These are phyloP conservation scores for Rhyacichthys aspro DNA, from an alignment of 2,797 vertebrate genomes.

Conservation along the genomic window DNA sequence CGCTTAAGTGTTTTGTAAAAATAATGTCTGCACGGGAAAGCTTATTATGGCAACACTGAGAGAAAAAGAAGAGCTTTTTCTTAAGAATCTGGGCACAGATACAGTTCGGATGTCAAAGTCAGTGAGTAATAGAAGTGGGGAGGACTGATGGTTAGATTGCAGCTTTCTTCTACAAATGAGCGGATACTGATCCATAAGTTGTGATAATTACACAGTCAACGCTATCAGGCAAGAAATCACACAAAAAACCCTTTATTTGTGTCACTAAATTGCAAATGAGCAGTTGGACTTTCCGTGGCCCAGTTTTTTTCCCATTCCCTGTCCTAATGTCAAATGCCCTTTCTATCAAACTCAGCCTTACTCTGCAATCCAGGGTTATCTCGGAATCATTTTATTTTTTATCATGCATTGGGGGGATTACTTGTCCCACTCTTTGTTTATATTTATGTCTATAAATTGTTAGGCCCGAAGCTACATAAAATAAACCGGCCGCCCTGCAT, in stretches of 20 bases:
- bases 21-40: constrained; percentile 51
- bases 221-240: constrained; percentile 49
- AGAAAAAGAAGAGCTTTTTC: constrained; percentile 45
- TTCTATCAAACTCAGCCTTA: constrained; percentile 23
- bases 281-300: constrained; percentile 40
- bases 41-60: constrained; percentile 36
- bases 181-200: constrained; percentile 60
- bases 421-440: constrained; percentile 69
- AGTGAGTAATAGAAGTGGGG: constrained; percentile 32
- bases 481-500: constrained; percentile 68
- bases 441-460: constrained; percentile 77
- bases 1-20: constrained; percentile 57
- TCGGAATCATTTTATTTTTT: constrained; percentile 68
- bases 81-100: constrained; percentile 44
- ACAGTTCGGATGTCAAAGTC: constrained; percentile 59
- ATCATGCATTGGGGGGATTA: constrained; percentile 70
- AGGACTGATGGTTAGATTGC: constrained; percentile 53
- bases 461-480: constrained; percentile 64
- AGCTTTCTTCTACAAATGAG: constrained; percentile 65
- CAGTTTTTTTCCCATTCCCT: constrained; percentile 28
- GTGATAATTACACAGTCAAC: constrained; percentile 64
- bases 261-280: constrained; percentile 59
- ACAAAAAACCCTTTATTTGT: constrained; percentile 52
- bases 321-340: neutral
- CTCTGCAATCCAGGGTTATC: constrained; percentile 72